A percentile compares a stretch with the other conserved stretches of the same genome.
Evolutionary conservation across 37 sponge, comb jelly and placozoan genomes (phyloP).

Genomic region (Beroe forskalii): DNA sequence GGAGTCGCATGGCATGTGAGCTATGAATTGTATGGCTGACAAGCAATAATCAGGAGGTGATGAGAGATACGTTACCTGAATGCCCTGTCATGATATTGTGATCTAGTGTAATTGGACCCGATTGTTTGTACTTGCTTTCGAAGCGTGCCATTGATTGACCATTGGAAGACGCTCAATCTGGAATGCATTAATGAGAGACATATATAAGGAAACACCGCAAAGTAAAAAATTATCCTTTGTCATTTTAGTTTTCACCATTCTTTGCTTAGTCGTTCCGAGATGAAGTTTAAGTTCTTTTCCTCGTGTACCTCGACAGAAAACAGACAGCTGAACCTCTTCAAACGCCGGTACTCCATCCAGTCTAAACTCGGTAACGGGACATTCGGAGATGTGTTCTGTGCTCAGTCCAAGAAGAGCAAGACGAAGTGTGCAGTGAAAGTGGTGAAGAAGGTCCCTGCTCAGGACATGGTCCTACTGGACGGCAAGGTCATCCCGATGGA

Average conservation of each 20-base stretch:
- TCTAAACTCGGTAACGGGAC: constrained; percentile 30
- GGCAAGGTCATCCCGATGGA: constrained; percentile 16
- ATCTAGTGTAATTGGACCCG: background rate
- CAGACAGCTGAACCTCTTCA: constrained; percentile 24
- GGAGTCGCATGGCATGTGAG: too few relatives aligned
- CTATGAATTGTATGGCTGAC: background rate
- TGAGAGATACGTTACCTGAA: too few relatives aligned
- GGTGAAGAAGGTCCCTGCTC: background rate
- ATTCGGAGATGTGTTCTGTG: constrained; percentile 50
- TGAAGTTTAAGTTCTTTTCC: constrained; percentile 22
- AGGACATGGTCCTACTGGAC: background rate
- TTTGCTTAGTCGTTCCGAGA: background rate
- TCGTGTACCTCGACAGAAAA: background rate
- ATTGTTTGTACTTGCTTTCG: background rate
- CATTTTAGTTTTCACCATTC: too few relatives aligned
- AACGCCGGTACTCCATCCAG: constrained; percentile 55
- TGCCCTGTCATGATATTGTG: background rate
- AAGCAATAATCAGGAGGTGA: background rate
- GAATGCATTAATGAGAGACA: too few relatives aligned
- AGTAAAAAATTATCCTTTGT: too few relatives aligned
- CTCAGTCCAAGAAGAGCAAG: constrained; percentile 13
- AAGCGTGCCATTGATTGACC: background rate
- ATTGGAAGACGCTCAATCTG: too few relatives aligned
- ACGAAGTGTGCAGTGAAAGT: constrained; percentile 40
- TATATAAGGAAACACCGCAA: too few relatives aligned